Conservation (phyloP, 2,113 vertebrate species). For the Bambusicola thoracicus region DNA sequence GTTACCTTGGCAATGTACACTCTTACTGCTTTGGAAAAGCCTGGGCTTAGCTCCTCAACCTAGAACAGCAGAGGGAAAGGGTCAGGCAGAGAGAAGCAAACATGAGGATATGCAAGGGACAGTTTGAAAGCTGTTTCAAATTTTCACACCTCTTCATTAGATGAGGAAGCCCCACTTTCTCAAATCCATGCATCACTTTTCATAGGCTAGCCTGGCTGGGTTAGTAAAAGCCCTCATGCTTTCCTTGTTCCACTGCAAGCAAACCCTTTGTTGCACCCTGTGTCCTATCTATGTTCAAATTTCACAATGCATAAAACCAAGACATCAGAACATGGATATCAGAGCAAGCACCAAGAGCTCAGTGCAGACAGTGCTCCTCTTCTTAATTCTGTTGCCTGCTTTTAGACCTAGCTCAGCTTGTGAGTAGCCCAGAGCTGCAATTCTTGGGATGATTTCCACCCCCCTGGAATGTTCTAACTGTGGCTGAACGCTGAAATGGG, state of each 20-base stretch:
- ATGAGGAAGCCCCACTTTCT: neutral
- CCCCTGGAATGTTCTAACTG: accelerated
- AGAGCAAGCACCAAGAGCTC: neutral
- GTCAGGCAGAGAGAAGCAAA: neutral
- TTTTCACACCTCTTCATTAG: neutral
- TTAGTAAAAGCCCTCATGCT: neutral
- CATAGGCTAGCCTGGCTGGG: neutral
- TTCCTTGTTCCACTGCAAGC: too few relatives aligned
- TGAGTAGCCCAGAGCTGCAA: neutral
- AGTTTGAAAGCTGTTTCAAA: neutral
- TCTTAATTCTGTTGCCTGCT: neutral
- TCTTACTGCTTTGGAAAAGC: constrained; percentile 88
- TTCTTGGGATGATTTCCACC: accelerated
- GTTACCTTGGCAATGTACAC: constrained; percentile 92
- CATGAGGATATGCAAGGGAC: neutral
- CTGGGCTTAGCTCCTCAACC: constrained; percentile 89
- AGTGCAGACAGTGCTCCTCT: accelerated
- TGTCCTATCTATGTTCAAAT: neutral
- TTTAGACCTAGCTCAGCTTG: neutral
- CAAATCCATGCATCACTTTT: accelerated
- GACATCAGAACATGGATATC: neutral
- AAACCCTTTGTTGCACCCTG: neutral
- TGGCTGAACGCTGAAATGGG: neutral
- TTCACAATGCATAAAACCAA: accelerated
- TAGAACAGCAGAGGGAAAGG: constrained; percentile 34